Conservation (phyloP, 2,113 vertebrate species). For the Machaerirhynchus nigripectus region DNA sequence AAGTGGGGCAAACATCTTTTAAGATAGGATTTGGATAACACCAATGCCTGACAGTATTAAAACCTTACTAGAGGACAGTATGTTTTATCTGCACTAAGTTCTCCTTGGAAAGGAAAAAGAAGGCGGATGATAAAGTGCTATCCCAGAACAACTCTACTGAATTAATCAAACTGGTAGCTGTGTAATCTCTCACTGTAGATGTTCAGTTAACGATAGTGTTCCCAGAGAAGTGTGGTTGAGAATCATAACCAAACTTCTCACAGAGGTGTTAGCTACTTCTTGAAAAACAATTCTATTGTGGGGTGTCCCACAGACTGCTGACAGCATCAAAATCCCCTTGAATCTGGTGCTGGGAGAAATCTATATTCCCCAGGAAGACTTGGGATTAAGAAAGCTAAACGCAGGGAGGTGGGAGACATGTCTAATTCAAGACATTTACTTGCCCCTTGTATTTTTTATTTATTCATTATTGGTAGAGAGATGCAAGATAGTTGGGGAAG, state of each 20-base stretch:
- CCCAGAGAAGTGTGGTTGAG: neutral
- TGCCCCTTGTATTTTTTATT: neutral
- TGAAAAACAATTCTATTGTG: neutral
- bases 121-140: neutral
- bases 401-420: neutral
- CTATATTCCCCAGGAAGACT: neutral
- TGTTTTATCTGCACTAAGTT: neutral
- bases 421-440: neutral
- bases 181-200: neutral
- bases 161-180: neutral
- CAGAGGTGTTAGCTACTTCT: neutral
- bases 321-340: neutral
- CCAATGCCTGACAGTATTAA: neutral
- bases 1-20: neutral
- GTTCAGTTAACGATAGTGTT: neutral
- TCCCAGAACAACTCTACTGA: neutral
- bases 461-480: neutral
- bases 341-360: neutral
- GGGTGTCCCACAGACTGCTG: neutral
- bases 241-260: neutral
- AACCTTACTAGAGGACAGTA: neutral
- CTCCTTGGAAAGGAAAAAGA: neutral
- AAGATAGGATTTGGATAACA: neutral
- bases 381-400: neutral
- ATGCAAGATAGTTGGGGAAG: neutral